A percentile compares a stretch with the other conserved stretches of the same genome.
Evolutionary conservation across 2,113 vertebrate genomes (phyloP).

Genomic region (Origma solitaria): DNA sequence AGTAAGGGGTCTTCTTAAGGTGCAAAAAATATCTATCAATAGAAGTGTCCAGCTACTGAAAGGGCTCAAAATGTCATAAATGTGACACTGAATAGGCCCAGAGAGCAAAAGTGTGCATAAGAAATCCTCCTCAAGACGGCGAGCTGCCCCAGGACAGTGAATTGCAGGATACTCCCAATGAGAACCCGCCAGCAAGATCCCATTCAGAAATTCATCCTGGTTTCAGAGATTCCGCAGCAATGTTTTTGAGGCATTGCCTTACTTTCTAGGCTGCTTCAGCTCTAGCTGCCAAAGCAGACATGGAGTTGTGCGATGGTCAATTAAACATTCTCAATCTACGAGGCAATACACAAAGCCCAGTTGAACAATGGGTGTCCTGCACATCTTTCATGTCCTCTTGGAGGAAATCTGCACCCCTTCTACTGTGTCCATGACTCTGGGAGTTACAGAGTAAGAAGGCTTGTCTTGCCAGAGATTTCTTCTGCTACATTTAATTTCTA

Average conservation of each 20-base stretch:
- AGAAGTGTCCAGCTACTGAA: not conserved
- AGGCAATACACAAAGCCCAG: not conserved
- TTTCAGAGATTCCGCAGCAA: not conserved
- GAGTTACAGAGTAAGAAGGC: not conserved
- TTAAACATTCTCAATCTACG: not conserved
- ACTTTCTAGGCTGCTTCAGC: not conserved
- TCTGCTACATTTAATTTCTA: not conserved
- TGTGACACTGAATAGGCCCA: not conserved
- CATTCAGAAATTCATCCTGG: not conserved
- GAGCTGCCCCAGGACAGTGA: not conserved
- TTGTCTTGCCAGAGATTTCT: not conserved
- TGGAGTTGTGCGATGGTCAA: accelerated
- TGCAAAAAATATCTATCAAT: not conserved
- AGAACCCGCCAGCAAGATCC: not conserved
- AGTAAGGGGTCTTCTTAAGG: not conserved
- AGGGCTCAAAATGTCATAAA: not conserved
- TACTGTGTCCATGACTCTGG: not conserved
- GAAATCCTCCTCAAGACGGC: not conserved
- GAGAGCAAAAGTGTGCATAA: not conserved
- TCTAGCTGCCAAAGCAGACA: not conserved
- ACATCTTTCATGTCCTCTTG: not conserved
- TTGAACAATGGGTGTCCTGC: not conserved
- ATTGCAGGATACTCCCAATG: not conserved
- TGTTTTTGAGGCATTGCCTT: not conserved
- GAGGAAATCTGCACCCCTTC: not conserved